Evolutionary conservation across 2,888 invertebrate species (phyloP).

Genomic region (Hemicrepidius hirtus): DNA sequence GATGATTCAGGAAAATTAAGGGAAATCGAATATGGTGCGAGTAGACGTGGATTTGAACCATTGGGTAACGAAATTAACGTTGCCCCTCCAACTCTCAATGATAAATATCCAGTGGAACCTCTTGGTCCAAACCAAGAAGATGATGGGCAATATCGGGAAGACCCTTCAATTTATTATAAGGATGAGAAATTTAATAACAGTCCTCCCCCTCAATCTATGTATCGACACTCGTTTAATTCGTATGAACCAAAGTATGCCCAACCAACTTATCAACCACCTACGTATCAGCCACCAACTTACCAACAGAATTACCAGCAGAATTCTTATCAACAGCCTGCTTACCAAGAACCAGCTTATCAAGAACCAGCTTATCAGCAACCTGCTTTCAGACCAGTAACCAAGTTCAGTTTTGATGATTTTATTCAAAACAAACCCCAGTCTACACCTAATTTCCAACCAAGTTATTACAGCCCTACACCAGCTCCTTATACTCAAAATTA

Average conservation of each 20-base stretch:
- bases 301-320: slow-evolving; percentile 58
- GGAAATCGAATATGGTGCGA: slow-evolving; percentile 91
- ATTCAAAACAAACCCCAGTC: slow-evolving; percentile 39
- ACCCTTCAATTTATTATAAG: slow-evolving; percentile 86
- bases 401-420: slow-evolving; percentile 66
- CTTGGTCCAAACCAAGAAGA: slow-evolving; percentile 80
- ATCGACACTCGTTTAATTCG: slow-evolving; percentile 17
- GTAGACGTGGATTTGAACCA: slow-evolving; percentile 87
- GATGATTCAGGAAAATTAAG: slow-evolving; percentile 84
- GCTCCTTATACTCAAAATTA: slow-evolving; percentile 54
- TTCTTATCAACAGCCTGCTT: slow-evolving; percentile 58
- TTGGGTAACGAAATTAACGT: slow-evolving; percentile 85
- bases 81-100: slow-evolving; percentile 83
- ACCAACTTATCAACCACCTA: slow-evolving; percentile 45
- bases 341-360: slow-evolving; percentile 59
- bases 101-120: slow-evolving; percentile 69
- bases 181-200: slow-evolving; percentile 73
- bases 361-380: slow-evolving; percentile 59
- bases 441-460: slow-evolving; percentile 45
- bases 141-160: slow-evolving; percentile 90
- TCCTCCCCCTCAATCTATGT: slow-evolving; percentile 56
- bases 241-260: slow-evolving; percentile 53
- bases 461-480: slow-evolving; percentile 62
- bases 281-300: slow-evolving; percentile 56
- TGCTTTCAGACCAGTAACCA: slow-evolving; percentile 64